These are phyloP conservation scores for Brienomyrus brachyistius DNA, from an alignment of 2,113 vertebrate genomes.

Conservation along the genomic window DNA sequence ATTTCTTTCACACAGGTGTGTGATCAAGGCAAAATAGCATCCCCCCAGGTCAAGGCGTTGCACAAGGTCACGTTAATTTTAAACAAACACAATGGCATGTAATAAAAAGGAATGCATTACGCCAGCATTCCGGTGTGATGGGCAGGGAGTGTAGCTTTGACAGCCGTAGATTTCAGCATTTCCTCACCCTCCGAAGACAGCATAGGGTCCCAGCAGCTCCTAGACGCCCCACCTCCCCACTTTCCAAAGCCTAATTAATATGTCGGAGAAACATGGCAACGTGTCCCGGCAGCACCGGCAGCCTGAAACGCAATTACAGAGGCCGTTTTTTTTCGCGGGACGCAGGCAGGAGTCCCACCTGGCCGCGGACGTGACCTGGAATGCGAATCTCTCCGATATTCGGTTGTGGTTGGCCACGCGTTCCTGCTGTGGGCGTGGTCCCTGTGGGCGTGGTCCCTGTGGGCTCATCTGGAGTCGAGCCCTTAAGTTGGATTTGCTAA, in stretches of 20 bases:
- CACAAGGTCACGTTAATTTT: background rate
- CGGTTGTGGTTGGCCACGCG: background rate
- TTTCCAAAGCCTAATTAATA: conserved; percentile 36
- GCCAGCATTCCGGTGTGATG: background rate
- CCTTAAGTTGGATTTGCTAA: background rate
- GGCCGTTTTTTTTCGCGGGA: conserved; percentile 37
- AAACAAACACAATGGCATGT: background rate
- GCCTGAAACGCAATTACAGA: conserved; percentile 33
- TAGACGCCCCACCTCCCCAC: background rate
- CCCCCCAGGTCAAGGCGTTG: background rate
- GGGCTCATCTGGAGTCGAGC: too few species aligned
- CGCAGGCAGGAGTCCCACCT: conserved; percentile 50
- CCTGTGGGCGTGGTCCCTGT: too few species aligned
- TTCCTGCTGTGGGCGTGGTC: background rate
- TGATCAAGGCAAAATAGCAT: background rate
- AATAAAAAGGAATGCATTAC: background rate
- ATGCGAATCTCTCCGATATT: background rate
- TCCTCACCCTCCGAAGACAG: background rate
- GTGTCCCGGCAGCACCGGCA: conserved; percentile 28
- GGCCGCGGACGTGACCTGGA: conserved; percentile 33
- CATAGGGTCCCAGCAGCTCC: background rate
- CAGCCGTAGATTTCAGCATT: background rate
- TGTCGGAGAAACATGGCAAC: conserved; percentile 29
- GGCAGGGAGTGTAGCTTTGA: background rate
- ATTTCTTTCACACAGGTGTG: background rate